Percentiles rank a stretch among this genome's conserved stretches.
Conservation (phyloP, 2,888 invertebrate species). For the Ceriagrion tenellum region DNA sequence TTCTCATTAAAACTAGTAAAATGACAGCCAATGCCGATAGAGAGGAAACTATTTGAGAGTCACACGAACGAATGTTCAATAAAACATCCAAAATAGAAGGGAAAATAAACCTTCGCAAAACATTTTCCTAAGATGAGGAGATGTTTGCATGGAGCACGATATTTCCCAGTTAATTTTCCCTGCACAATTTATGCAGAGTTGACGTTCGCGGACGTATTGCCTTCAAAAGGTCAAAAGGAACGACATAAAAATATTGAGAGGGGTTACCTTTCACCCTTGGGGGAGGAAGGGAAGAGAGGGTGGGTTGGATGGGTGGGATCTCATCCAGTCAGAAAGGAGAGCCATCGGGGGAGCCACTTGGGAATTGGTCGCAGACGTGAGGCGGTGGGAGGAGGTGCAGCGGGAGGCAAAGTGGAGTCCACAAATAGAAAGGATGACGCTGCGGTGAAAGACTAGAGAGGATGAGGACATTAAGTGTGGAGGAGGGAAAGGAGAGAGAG, state of each 20-base stretch:
- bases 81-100: neutral
- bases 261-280: neutral
- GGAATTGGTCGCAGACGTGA: neutral
- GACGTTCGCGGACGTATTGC: neutral
- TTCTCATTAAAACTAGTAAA: too few species aligned
- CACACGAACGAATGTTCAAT: neutral
- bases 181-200: neutral
- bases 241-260: conserved; percentile 28
- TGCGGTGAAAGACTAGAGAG: neutral
- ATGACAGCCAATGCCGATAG: too few species aligned
- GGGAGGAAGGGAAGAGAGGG: neutral
- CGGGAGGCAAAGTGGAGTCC: neutral
- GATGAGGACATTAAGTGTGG: neutral
- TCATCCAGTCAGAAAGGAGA: neutral
- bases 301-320: neutral
- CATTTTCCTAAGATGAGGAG: neutral
- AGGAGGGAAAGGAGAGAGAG: neutral
- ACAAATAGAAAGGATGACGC: neutral
- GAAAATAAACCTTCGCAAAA: neutral
- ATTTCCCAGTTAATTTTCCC: neutral
- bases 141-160: neutral
- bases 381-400: neutral
- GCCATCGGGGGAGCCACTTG: neutral
- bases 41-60: too few species aligned
- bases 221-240: conserved; percentile 32